Evolutionary conservation across 1,140 invertebrate genomes (phyloP).

Genomic region (Ganaspis sp.): DNA sequence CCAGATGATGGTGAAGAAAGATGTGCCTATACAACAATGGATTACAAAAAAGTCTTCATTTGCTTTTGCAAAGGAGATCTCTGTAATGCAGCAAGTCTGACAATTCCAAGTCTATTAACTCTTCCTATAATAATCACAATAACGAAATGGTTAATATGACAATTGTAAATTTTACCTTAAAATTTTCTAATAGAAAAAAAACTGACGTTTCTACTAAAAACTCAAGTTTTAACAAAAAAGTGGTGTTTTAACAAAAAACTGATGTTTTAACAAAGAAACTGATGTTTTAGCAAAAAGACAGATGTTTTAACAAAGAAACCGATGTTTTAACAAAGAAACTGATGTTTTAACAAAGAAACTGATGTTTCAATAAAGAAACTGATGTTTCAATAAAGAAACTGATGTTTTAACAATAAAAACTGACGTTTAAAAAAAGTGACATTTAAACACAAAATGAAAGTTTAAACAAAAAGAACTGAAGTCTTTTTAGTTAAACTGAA

Average conservation of each 20-base stretch:
- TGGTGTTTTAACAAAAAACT: no score
- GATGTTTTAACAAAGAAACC: no score
- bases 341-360: no score
- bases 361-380: no score
- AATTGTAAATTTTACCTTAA: background rate
- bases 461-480: no score
- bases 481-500: background rate
- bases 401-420: no score
- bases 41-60: conserved; percentile 89
- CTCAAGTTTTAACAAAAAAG: no score
- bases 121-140: background rate
- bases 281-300: no score
- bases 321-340: background rate
- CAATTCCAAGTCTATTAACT: conserved; percentile 31
- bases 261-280: no score
- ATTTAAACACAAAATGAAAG: no score
- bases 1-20: conserved; percentile 92
- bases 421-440: no score
- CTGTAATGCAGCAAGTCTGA: conserved; percentile 79
- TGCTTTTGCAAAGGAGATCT: conserved; percentile 95
- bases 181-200: background rate
- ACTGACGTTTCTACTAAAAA: background rate
- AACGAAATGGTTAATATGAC: background rate
- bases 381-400: no score
- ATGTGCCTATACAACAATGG: conserved; percentile 89